Evolutionary conservation across 2,797 vertebrate species (phyloP).

Genomic region (Zalophus californianus): DNA sequence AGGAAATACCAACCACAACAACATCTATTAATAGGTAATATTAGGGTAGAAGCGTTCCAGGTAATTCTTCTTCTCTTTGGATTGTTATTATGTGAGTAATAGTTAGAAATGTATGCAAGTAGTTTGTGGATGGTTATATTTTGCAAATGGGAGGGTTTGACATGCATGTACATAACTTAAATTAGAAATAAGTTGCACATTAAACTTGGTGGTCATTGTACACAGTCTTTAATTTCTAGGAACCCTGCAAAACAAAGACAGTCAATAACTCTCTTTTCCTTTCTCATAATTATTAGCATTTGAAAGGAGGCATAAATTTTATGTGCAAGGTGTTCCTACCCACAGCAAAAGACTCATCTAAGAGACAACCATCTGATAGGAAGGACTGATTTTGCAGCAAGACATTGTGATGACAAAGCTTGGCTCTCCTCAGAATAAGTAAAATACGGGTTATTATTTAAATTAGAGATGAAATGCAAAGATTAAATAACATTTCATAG

Average conservation of each 20-base stretch:
- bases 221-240: background rate
- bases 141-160: background rate
- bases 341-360: background rate
- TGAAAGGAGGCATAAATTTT: background rate
- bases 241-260: background rate
- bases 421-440: slow-evolving; percentile 49
- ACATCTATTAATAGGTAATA: slow-evolving; percentile 12
- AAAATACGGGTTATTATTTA: slow-evolving; percentile 62
- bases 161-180: background rate
- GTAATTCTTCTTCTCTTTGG: slow-evolving; percentile 29
- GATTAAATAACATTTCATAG: slow-evolving; percentile 63
- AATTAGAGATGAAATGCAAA: slow-evolving; percentile 60
- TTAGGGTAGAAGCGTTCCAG: slow-evolving; percentile 5
- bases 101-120: background rate
- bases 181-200: background rate
- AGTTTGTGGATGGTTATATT: slow-evolving; percentile 36
- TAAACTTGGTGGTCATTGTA: background rate
- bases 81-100: background rate
- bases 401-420: slow-evolving; percentile 29
- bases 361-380: background rate
- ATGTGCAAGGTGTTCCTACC: background rate
- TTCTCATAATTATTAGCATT: background rate
- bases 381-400: slow-evolving; percentile 13
- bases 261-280: background rate
- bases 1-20: slow-evolving; percentile 49